Percentiles rank a stretch among this genome's conserved stretches.
Conservation (phyloP, 1,140 invertebrate genomes). For the Araneus ventricosus region DNA sequence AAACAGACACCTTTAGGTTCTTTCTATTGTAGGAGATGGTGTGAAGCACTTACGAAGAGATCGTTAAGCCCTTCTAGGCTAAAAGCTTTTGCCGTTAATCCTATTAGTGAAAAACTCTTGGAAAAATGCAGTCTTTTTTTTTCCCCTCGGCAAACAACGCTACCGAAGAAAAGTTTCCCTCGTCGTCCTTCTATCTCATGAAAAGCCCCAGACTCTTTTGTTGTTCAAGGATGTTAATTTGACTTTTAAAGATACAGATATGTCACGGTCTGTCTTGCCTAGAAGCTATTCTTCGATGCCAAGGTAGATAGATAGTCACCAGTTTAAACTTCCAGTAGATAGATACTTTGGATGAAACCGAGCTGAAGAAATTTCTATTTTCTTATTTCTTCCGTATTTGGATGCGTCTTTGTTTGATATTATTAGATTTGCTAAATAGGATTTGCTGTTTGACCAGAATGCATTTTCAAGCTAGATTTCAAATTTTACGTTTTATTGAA, state of each 20-base stretch:
- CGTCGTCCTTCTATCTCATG: not conserved
- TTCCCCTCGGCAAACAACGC: not conserved
- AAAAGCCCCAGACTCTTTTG: not conserved
- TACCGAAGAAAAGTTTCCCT: not conserved
- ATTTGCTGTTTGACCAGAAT: not conserved
- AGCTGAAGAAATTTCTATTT: not conserved
- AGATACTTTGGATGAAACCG: not conserved
- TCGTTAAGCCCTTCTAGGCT: constrained; percentile 55
- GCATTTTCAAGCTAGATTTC: no score
- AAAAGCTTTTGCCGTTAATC: constrained; percentile 67
- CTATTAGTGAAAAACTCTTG: constrained; percentile 46
- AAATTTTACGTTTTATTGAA: no score
- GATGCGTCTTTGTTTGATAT: not conserved
- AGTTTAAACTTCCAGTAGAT: not conserved
- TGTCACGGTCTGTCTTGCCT: not conserved
- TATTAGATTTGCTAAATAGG: not conserved
- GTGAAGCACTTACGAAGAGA: constrained; percentile 40
- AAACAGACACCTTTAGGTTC: constrained; percentile 63
- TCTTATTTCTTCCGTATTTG: not conserved
- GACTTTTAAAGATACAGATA: constrained; percentile 14
- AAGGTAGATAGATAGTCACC: not conserved
- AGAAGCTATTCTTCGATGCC: not conserved
- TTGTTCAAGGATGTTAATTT: not conserved
- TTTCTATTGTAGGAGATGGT: constrained; percentile 16
- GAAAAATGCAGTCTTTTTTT: not conserved